A percentile compares a stretch with the other conserved stretches of the same genome.
Evolutionary conservation across 2,888 invertebrate species (phyloP).

Genomic region (Microctonus aethiopoides): DNA sequence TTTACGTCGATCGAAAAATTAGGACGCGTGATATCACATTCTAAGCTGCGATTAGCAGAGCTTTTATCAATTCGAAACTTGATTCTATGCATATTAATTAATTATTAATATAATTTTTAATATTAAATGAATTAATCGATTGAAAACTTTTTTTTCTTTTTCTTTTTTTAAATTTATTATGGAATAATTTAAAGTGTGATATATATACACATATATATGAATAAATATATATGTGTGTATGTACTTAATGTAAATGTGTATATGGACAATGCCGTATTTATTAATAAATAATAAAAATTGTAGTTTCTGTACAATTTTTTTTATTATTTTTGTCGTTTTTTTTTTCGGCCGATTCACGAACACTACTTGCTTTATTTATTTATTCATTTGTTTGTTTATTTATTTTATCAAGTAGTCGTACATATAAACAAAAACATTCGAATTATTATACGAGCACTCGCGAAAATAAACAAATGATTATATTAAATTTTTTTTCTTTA

Average conservation of each 20-base stretch:
- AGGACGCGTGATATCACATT: slow-evolving; percentile 45
- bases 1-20: slow-evolving; percentile 30
- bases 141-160: no score
- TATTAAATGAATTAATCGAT: slow-evolving; percentile 23
- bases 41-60: slow-evolving; percentile 46
- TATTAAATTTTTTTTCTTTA: no score
- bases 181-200: slow-evolving; percentile 24
- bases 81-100: slow-evolving; percentile 13
- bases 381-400: background rate
- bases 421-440: no score
- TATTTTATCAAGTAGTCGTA: no score
- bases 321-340: slow-evolving; percentile 30
- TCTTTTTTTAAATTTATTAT: slow-evolving; percentile 31
- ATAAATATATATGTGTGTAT: background rate
- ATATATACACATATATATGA: slow-evolving; percentile 21
- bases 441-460: no score
- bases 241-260: slow-evolving; percentile 4
- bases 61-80: slow-evolving; percentile 29
- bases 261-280: slow-evolving; percentile 27
- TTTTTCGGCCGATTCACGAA: slow-evolving; percentile 60
- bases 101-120: slow-evolving; percentile 21
- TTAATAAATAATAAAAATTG: slow-evolving; percentile 39
- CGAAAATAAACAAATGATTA: no score
- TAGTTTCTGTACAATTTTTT: slow-evolving; percentile 38
- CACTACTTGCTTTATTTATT: slow-evolving; percentile 54